Base-by-base conservation (phyloP, 1,140 invertebrate species). In the Drosophila kurseongensis region DNA sequence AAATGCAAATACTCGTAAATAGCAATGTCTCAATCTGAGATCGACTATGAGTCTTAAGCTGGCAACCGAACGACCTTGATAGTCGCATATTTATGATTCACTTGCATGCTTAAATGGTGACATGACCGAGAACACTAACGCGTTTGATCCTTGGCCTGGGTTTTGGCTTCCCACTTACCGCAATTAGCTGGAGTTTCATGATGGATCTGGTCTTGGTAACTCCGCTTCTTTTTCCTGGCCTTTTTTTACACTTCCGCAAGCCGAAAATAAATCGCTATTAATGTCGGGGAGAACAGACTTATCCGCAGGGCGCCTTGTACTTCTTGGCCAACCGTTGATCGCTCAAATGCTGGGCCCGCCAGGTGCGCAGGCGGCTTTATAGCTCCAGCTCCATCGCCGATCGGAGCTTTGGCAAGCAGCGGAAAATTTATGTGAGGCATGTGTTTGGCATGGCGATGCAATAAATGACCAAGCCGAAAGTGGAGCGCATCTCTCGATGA, bases 401-500 rank as follows among this genome's bases (percentile, higher is more conserved):
- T 13, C 14, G 35, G 38, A 77, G 75, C 75, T 77, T 77, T 77
- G 38, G 38, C 23, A 27, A 41, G 62, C 10, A 35, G 61, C 18
- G 62, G 54, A 44, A 83, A 80, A 86, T 89, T 86, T 86, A 86
- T 86, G 83, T 86, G 84, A 55, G 67, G 75, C 62, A 54, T 86
- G 83, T 86, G 75, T 59, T 71, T 82, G 36, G 80, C 75, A 78
- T 78, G 67, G 55, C 23, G 47, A 59, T 67, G 74, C 18, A 57
- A 71, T 41, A 41, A 74, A 72, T 61, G 44, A 18, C 65, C 57
- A 23, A 27, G 56, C 42, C 72, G 47, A 41, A 65, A 89, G 71
- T 83, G 75, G 78, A 82, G 85, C 83, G 78, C 82, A 88, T 88
- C 83, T 83, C 60, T 44, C 65, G 81, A 88, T 88, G 83, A 88